phyloP scores from a whole-genome alignment of 2,797 vertebrate species.

The Brachyrhaphis roseni region DNA sequence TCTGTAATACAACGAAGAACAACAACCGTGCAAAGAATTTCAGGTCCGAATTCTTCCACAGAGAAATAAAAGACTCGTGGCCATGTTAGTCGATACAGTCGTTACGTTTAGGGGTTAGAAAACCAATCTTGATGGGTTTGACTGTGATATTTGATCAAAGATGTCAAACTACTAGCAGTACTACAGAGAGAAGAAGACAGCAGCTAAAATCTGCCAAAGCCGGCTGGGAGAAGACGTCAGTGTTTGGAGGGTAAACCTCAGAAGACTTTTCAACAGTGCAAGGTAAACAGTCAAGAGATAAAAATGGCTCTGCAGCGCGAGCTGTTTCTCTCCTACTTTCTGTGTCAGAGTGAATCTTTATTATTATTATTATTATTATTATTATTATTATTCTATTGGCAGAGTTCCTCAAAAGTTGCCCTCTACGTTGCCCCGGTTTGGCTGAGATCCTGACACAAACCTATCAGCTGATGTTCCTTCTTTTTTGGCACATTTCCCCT shows the following conservation, averaged over 20 bases:
- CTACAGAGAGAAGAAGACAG: background rate
- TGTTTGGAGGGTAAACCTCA: background rate
- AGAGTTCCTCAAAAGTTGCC: background rate
- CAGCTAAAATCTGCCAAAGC: background rate
- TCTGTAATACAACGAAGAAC: background rate
- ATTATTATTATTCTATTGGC: background rate
- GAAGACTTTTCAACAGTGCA: conserved; percentile 1
- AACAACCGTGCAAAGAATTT: background rate
- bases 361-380: too few species aligned
- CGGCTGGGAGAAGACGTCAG: background rate
- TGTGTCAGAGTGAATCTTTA: conserved; percentile 8
- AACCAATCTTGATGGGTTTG: background rate
- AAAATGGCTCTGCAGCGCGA: background rate
- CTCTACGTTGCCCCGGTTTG: background rate
- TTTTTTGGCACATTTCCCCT: background rate
- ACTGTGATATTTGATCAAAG: background rate
- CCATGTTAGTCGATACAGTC: background rate
- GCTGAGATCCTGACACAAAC: background rate
- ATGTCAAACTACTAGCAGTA: background rate
- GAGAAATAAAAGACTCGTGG: background rate
- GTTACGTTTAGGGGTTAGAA: background rate
- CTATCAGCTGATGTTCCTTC: background rate
- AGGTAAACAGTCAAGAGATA: conserved; percentile 1
- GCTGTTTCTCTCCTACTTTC: background rate
- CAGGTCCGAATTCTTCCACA: background rate